Evolutionary conservation across 2,888 invertebrate species (phyloP).

Genomic region (Drosophila peninsularis): DNA sequence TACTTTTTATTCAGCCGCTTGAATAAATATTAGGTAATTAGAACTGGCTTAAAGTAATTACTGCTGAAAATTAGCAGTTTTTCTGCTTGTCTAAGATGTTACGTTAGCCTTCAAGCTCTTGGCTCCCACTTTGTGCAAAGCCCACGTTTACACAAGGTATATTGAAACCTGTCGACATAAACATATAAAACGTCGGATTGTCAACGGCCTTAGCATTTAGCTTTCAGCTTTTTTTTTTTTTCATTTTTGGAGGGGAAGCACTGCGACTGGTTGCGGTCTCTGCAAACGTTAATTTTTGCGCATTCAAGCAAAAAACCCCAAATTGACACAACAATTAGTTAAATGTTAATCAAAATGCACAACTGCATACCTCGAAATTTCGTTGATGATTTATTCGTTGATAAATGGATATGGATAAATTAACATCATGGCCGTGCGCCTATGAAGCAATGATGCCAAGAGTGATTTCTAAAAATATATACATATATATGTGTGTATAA

Average conservation of each 20-base stretch:
- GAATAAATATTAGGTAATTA: conserved; percentile 15
- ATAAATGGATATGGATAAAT: conserved; percentile 48
- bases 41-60: not conserved
- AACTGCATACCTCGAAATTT: conserved; percentile 39
- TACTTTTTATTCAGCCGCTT: conserved; percentile 6
- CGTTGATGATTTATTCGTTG: conserved; percentile 21
- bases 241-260: conserved; percentile 22
- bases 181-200: conserved; percentile 10
- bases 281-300: conserved; percentile 58
- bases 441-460: conserved; percentile 38
- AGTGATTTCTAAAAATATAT: conserved; percentile 47
- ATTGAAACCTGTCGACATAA: conserved; percentile 27
- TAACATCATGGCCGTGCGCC: conserved; percentile 35
- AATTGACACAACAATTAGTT: conserved; percentile 67
- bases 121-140: conserved; percentile 4
- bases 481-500: not conserved
- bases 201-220: conserved; percentile 42
- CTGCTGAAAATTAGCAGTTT: not conserved
- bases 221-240: not conserved
- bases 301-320: conserved; percentile 44
- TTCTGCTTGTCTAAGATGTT: not conserved
- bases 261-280: conserved; percentile 55
- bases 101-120: not conserved
- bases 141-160: not conserved
- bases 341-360: conserved; percentile 67